These are phyloP conservation scores for Papilio helenus DNA, from an alignment of 1,140 invertebrate species.

Conservation along the genomic window DNA sequence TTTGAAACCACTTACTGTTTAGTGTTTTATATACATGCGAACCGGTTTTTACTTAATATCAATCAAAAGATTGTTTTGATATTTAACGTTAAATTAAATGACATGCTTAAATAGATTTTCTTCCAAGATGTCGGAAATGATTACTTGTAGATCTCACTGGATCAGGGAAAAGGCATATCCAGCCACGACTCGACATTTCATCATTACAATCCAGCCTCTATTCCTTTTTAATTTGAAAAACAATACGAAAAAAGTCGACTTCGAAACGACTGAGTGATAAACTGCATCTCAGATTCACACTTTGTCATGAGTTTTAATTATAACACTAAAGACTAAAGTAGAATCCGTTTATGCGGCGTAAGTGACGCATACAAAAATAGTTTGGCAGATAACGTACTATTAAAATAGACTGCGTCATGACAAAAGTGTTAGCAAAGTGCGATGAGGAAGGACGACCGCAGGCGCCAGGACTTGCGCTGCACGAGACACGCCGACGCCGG, in stretches of 20 bases:
- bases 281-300: neutral
- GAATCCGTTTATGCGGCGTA: neutral
- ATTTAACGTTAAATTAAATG: no score
- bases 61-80: no score
- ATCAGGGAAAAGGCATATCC: no score
- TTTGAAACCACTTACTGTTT: neutral
- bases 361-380: slow-evolving; percentile 14
- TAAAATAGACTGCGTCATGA: neutral
- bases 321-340: neutral
- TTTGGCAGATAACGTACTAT: slow-evolving; percentile 25
- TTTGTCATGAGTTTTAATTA: slow-evolving; percentile 7
- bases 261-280: neutral
- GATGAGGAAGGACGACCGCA: slow-evolving; percentile 32
- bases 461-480: slow-evolving; percentile 41
- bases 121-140: no score
- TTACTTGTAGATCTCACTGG: no score
- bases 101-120: no score
- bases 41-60: neutral
- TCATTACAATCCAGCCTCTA: no score
- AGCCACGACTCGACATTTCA: no score
- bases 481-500: slow-evolving; percentile 79
- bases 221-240: neutral
- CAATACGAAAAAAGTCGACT: neutral
- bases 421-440: neutral
- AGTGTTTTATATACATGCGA: neutral